Evolutionary conservation across 2,113 vertebrate genomes (phyloP).

Genomic region (Nerophis ophidion): DNA sequence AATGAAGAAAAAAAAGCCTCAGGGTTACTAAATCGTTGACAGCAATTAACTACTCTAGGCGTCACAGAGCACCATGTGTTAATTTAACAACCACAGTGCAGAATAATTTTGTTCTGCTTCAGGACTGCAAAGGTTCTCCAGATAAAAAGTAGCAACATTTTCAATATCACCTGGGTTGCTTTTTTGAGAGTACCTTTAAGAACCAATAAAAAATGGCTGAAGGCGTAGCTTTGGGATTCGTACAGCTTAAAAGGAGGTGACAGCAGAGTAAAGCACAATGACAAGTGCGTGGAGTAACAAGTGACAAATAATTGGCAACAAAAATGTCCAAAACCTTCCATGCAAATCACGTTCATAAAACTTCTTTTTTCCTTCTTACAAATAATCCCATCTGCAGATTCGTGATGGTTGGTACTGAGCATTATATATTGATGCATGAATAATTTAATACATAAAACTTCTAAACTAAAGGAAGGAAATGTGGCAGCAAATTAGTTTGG

Average conservation of each 20-base stretch:
- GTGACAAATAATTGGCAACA: background rate
- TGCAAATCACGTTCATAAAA: background rate
- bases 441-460: background rate
- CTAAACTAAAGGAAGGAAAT: background rate
- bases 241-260: background rate
- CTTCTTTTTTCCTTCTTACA: background rate
- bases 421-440: background rate
- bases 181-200: conserved; percentile 19
- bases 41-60: conserved; percentile 2
- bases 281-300: background rate
- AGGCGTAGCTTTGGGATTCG: background rate
- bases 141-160: conserved; percentile 2
- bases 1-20: conserved; percentile 13
- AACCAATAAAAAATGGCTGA: background rate
- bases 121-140: background rate
- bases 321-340: background rate
- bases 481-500: background rate
- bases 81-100: background rate
- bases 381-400: background rate
- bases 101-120: background rate
- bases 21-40: conserved; percentile 1
- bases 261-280: background rate
- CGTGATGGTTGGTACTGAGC: background rate
- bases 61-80: background rate
- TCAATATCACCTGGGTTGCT: conserved; percentile 9